These are phyloP conservation scores for Dasypogon diadema DNA, from an alignment of 2,888 invertebrate species.

Conservation along the genomic window DNA sequence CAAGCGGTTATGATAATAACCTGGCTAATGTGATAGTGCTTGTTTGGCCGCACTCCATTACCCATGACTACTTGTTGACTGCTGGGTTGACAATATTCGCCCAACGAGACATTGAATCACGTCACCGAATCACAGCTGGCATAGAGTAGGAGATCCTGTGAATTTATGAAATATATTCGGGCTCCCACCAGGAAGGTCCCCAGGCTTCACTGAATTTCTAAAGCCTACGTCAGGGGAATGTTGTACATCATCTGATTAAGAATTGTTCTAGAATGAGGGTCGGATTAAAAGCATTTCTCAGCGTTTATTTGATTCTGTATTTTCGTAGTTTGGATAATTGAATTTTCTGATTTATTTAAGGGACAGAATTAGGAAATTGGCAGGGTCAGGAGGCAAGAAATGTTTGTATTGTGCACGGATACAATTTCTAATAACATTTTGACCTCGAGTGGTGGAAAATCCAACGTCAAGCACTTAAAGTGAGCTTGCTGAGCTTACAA, in stretches of 20 bases:
- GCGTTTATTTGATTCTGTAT: constrained; percentile 1
- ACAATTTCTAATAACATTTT: not conserved
- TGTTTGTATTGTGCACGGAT: not conserved
- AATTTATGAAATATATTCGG: not conserved
- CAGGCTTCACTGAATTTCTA: not conserved
- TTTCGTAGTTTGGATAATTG: constrained; percentile 5
- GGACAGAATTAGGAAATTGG: not conserved
- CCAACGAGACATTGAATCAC: not conserved
- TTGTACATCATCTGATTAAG: constrained; percentile 5
- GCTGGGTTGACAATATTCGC: not conserved
- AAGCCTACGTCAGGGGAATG: not conserved
- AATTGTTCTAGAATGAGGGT: not conserved
- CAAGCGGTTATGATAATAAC: no score
- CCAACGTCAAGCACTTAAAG: constrained; percentile 17
- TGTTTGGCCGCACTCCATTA: not conserved
- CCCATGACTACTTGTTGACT: not conserved
- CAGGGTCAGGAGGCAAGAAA: not conserved
- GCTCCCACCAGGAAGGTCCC: not conserved
- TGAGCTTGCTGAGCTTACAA: constrained; percentile 2
- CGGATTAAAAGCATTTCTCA: not conserved
- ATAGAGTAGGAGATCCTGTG: not conserved
- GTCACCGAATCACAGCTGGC: not conserved
- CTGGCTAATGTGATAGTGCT: not conserved
- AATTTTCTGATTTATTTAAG: constrained; percentile 34
- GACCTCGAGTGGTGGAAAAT: not conserved